Evolutionary conservation across 2,113 vertebrate genomes (phyloP).

Genomic region (Gadus chalcogrammus): DNA sequence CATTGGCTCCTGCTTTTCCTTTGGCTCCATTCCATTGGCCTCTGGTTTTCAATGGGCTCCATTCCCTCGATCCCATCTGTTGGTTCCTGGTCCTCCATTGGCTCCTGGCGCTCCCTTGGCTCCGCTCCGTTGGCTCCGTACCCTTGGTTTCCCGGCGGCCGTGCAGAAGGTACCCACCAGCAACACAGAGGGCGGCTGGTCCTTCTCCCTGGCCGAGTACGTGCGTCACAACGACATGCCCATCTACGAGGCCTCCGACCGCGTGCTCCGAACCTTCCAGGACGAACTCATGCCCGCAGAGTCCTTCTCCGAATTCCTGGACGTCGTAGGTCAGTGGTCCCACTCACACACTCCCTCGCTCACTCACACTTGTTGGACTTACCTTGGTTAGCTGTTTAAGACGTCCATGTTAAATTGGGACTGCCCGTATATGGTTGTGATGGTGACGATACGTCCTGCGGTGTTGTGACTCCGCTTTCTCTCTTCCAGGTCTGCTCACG

Average conservation of each 20-base stretch:
- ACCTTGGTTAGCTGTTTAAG: too few species aligned
- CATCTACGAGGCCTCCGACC: conserved; percentile 93
- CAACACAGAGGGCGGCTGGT: conserved; percentile 99
- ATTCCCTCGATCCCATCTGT: too few species aligned
- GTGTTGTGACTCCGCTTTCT: background rate
- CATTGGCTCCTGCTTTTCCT: too few species aligned
- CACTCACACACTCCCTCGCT: background rate
- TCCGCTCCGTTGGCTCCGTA: too few species aligned
- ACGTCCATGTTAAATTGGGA: too few species aligned
- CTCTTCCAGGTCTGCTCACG: conserved; percentile 83
- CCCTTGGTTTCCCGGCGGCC: background rate
- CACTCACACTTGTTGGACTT: background rate
- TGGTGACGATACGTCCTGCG: background rate
- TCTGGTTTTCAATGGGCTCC: too few species aligned
- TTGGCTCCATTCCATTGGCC: too few species aligned
- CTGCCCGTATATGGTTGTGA: background rate
- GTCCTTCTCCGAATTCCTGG: conserved; percentile 90
- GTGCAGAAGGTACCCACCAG: conserved; percentile 94
- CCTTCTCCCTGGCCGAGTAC: conserved; percentile 96
- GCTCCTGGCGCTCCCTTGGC: too few species aligned
- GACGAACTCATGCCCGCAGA: conserved; percentile 98
- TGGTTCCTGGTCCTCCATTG: too few species aligned
- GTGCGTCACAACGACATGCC: conserved; percentile 98
- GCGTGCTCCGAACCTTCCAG: conserved; percentile 93
- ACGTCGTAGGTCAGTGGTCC: conserved; percentile 86